phyloP scores from a whole-genome alignment of 2,797 vertebrate species.

The Ctenopoma multispine region DNA sequence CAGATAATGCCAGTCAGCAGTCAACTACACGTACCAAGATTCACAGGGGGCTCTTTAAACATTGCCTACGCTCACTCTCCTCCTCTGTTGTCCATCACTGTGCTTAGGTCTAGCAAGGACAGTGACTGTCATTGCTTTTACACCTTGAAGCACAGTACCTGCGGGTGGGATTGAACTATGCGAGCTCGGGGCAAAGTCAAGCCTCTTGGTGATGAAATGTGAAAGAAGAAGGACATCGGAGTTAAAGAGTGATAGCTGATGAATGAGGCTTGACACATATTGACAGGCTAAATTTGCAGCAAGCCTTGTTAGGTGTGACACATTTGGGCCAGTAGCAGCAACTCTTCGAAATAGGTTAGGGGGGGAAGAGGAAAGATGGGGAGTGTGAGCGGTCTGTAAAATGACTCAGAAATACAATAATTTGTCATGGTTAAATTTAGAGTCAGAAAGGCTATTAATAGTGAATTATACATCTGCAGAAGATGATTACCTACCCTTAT shows the following conservation, averaged over 20 bases:
- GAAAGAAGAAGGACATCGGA: constrained; percentile 67
- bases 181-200: constrained; percentile 75
- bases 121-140: constrained; percentile 66
- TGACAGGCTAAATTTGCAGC: constrained; percentile 83
- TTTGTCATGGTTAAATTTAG: constrained; percentile 82
- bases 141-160: constrained; percentile 56
- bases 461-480: constrained; percentile 79
- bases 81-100: constrained; percentile 20
- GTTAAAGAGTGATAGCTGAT: constrained; percentile 80
- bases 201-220: constrained; percentile 67
- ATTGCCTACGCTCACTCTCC: background rate
- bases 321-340: constrained; percentile 78
- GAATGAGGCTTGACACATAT: constrained; percentile 83
- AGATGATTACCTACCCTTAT: constrained; percentile 78
- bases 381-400: constrained; percentile 55
- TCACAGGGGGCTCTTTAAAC: constrained; percentile 45
- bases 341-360: constrained; percentile 73
- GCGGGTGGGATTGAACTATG: constrained; percentile 61
- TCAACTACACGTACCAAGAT: constrained; percentile 28
- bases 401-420: constrained; percentile 78
- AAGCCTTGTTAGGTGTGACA: constrained; percentile 83
- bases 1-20: constrained; percentile 46
- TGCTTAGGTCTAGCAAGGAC: constrained; percentile 60
- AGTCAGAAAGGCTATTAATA: constrained; percentile 80
- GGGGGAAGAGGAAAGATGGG: constrained; percentile 40